phyloP scores from a whole-genome alignment of 1,140 invertebrate species.

The Drosophila rhopaloa region DNA sequence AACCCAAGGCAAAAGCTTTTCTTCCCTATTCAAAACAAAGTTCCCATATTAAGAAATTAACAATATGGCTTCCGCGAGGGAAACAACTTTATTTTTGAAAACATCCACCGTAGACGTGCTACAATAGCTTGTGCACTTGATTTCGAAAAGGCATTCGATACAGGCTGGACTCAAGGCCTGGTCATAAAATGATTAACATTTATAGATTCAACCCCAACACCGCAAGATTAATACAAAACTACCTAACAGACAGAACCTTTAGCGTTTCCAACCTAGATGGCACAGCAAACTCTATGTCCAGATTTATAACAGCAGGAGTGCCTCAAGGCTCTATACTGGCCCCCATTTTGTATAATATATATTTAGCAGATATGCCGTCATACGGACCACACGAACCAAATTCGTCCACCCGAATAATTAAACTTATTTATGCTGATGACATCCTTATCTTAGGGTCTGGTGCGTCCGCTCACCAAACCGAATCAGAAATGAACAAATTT shows the following conservation, averaged over 20 bases:
- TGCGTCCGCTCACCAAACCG: not conserved
- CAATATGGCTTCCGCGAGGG: too few species aligned
- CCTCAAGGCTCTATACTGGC: conserved; percentile 18
- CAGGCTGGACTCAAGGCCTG: conserved; percentile 11
- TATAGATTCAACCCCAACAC: not conserved
- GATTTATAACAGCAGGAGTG: conserved; percentile 16
- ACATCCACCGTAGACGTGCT: too few species aligned
- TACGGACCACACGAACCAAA: not conserved
- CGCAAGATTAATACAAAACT: conserved; percentile 1
- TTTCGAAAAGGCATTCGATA: too few species aligned
- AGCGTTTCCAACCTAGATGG: not conserved
- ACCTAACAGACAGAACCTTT: conserved; percentile 8
- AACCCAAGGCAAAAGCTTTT: too few species aligned
- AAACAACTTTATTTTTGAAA: too few species aligned
- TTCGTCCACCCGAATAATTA: not conserved
- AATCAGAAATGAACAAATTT: too few species aligned
- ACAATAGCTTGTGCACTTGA: too few species aligned
- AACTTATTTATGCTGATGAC: conserved; percentile 25
- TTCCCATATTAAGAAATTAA: too few species aligned
- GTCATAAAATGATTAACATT: conserved; percentile 19
- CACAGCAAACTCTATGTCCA: not conserved
- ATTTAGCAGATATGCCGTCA: not conserved
- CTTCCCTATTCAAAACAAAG: too few species aligned
- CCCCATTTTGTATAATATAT: conserved; percentile 19
- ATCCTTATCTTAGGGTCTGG: conserved; percentile 2